phyloP scores from a whole-genome alignment of 2,888 invertebrate species.

The Nomada lathburiana region DNA sequence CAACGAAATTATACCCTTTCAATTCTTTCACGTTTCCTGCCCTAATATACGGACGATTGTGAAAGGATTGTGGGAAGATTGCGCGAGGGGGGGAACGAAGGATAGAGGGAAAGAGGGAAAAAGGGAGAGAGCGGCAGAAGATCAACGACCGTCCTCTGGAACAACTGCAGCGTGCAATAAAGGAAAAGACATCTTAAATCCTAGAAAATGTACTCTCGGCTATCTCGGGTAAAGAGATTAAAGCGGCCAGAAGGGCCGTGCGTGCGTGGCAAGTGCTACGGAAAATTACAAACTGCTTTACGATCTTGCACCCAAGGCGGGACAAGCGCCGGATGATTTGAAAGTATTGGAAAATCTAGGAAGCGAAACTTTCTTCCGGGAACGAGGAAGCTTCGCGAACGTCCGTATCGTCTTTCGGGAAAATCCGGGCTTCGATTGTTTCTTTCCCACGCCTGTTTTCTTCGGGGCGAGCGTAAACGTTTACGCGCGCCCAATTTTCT shows the following conservation, averaged over 20 bases:
- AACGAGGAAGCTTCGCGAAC: no score
- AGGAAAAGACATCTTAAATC: slow-evolving; percentile 55
- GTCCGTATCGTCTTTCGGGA: no score
- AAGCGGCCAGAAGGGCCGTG: slow-evolving; percentile 24
- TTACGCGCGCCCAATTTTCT: no score
- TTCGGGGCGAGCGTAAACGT: no score
- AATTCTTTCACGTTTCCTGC: slow-evolving; percentile 8
- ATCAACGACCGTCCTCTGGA: slow-evolving; percentile 57
- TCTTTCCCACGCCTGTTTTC: no score
- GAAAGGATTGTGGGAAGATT: not conserved
- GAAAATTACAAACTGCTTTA: slow-evolving; percentile 52
- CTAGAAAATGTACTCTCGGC: slow-evolving; percentile 43
- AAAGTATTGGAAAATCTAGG: no score
- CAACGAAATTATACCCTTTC: not conserved
- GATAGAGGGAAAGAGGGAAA: slow-evolving; percentile 11
- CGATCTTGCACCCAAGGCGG: slow-evolving; percentile 23
- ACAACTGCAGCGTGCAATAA: slow-evolving; percentile 49
- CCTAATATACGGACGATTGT: slow-evolving; percentile 3
- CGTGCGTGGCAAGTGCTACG: slow-evolving; percentile 23
- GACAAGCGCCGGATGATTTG: no score
- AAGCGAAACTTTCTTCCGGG: no score
- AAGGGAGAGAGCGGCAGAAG: slow-evolving; percentile 16
- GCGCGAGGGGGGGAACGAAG: not conserved
- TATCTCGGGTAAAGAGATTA: slow-evolving; percentile 49
- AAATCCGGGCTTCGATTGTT: no score